These are phyloP conservation scores for Amphiprion ocellaris DNA, from an alignment of 2,113 vertebrate species.

Conservation along the genomic window DNA sequence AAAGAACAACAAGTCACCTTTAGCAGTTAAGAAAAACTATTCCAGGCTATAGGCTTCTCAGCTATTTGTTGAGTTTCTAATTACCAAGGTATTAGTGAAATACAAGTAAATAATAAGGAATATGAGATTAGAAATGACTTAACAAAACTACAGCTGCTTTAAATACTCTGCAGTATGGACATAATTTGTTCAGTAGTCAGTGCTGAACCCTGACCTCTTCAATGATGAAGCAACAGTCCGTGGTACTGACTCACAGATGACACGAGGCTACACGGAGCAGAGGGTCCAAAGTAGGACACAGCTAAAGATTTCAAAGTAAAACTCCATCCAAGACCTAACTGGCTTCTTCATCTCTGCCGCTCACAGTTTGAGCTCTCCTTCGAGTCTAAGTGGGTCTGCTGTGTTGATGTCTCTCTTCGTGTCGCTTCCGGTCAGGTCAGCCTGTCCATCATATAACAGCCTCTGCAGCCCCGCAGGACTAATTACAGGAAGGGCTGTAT, in stretches of 20 bases:
- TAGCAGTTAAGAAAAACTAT: too few relatives aligned
- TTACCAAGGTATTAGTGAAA: too few relatives aligned
- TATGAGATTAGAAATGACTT: too few relatives aligned
- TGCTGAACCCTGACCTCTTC: neutral
- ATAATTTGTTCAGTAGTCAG: neutral
- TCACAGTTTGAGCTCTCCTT: neutral
- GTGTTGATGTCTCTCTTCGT: constrained; percentile 23
- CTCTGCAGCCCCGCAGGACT: constrained; percentile 48
- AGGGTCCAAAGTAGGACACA: neutral
- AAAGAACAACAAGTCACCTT: too few relatives aligned
- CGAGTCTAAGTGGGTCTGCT: constrained; percentile 24
- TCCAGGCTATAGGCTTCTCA: too few relatives aligned
- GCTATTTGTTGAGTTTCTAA: too few relatives aligned
- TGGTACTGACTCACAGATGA: constrained; percentile 1
- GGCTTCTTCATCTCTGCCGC: neutral
- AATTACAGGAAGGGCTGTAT: constrained; percentile 75
- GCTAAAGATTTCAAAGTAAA: neutral
- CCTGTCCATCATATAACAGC: constrained; percentile 56
- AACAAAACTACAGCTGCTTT: neutral
- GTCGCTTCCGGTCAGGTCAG: constrained; percentile 47
- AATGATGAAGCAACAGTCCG: neutral
- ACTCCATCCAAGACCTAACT: neutral
- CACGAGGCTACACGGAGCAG: neutral
- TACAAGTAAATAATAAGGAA: too few relatives aligned
- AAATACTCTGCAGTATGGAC: neutral